Evolutionary conservation across 2,797 vertebrate genomes (phyloP).

Genomic region (Threskiornis aethiopicus): DNA sequence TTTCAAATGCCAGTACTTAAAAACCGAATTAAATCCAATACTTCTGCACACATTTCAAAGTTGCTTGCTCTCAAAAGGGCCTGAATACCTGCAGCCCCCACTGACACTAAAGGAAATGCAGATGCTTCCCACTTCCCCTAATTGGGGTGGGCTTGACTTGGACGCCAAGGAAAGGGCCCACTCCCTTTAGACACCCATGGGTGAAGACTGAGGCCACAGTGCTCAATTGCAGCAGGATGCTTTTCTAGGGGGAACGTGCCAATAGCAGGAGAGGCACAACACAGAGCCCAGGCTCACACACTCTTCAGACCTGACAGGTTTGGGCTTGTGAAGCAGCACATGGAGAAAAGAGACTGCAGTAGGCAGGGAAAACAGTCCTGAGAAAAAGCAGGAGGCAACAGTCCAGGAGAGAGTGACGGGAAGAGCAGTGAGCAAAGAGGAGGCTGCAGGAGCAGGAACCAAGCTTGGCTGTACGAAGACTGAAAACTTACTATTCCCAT

Average conservation of each 20-base stretch:
- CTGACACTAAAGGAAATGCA: not conserved
- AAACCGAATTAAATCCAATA: not conserved
- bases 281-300: not conserved
- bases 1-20: not conserved
- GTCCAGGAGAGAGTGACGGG: not conserved
- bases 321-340: not conserved
- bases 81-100: not conserved
- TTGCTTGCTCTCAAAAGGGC: not conserved
- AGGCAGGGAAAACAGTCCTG: not conserved
- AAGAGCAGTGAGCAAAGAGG: not conserved
- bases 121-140: not conserved
- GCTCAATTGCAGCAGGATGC: not conserved
- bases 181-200: rapidly evolving
- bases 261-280: not conserved
- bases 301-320: not conserved
- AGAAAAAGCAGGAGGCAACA: not conserved
- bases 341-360: not conserved
- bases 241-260: rapidly evolving
- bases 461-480: not conserved
- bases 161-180: not conserved
- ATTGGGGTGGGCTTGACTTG: not conserved
- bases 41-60: not conserved
- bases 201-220: not conserved
- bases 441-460: not conserved
- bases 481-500: not conserved